Evolutionary conservation across 2,888 invertebrate genomes (phyloP).

Genomic region (Diarsia mendica): DNA sequence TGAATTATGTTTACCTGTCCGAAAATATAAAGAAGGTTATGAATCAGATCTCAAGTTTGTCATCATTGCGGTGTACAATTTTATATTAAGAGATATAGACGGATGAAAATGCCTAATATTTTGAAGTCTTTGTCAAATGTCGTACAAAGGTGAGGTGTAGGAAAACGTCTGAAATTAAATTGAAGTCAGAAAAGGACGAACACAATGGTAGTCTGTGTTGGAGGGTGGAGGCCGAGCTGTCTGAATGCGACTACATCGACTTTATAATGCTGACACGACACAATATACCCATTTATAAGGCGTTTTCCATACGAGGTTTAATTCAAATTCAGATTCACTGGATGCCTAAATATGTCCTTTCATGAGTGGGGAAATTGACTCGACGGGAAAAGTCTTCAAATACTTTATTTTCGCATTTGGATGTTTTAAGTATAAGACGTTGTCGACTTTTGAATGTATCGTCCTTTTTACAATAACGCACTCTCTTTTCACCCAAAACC

Average conservation of each 20-base stretch:
- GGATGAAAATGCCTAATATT: conserved; percentile 64
- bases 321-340: conserved; percentile 79
- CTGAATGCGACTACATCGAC: conserved; percentile 81
- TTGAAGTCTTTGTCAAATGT: conserved; percentile 64
- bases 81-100: conserved; percentile 44
- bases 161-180: conserved; percentile 83
- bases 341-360: conserved; percentile 73
- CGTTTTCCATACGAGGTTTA: conserved; percentile 73
- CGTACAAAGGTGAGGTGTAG: conserved; percentile 74
- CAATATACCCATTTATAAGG: conserved; percentile 79
- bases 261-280: conserved; percentile 77
- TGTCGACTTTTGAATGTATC: background rate
- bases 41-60: conserved; percentile 57
- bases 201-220: conserved; percentile 77
- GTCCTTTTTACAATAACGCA: background rate
- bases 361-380: conserved; percentile 47
- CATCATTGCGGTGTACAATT: conserved; percentile 51
- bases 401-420: background rate
- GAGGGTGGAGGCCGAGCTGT: conserved; percentile 72
- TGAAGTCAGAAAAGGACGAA: conserved; percentile 80
- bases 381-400: background rate
- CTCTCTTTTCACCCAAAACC: background rate
- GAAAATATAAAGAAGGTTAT: conserved; percentile 63
- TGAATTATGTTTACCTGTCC: conserved; percentile 67
- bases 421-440: background rate